Conservation (phyloP, 2,797 vertebrate species). For the Platalea minor region DNA sequence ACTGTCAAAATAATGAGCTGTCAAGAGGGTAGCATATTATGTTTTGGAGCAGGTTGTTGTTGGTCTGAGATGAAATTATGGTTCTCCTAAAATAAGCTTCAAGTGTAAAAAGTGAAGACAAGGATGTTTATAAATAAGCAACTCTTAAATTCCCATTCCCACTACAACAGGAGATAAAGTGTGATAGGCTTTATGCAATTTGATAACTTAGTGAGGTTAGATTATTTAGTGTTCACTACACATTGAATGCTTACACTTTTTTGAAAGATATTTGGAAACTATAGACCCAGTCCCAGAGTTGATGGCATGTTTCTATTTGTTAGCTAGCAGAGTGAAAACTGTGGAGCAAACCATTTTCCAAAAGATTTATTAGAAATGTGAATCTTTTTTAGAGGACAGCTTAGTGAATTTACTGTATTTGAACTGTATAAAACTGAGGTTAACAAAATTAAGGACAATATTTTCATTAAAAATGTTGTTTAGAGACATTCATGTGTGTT, state of each 20-base stretch:
- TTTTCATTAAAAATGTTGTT: background rate
- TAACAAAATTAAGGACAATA: background rate
- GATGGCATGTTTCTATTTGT: background rate
- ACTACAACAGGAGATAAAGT: background rate
- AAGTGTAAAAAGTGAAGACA: constrained; percentile 12
- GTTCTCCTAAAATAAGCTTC: constrained; percentile 39
- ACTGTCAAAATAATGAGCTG: constrained; percentile 55
- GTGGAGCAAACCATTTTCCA: background rate
- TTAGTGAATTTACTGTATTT: background rate
- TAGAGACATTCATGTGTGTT: background rate
- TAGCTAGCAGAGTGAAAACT: background rate
- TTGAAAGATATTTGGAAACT: background rate
- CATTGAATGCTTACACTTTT: background rate
- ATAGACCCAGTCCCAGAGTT: background rate
- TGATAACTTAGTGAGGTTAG: background rate
- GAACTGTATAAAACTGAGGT: background rate
- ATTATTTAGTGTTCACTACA: background rate
- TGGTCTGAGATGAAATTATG: constrained; percentile 34
- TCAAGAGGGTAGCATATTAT: constrained; percentile 6
- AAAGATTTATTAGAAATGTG: background rate
- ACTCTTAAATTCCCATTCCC: background rate
- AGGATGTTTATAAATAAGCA: constrained; percentile 8
- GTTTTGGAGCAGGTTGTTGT: constrained; percentile 1
- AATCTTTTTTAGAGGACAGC: background rate
- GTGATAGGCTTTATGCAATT: background rate